Base-by-base conservation (phyloP, 2,797 vertebrate genomes). In the Ataeniobius toweri region DNA sequence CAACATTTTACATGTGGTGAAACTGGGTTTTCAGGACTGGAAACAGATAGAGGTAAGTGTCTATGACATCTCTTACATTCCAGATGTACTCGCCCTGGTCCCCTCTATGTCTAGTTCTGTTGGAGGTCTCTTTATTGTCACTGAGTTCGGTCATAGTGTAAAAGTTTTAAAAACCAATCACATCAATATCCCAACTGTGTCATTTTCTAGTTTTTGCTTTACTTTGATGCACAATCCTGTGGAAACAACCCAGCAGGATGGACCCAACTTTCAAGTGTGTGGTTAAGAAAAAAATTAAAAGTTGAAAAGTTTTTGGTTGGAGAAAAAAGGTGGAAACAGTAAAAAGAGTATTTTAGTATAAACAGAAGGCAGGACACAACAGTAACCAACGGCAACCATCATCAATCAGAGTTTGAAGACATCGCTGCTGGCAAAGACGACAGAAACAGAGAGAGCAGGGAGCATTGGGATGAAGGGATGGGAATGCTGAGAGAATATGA, bases 341-440 rank as follows among this genome's bases (percentile, higher is more conserved):
- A 67, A 71, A 77, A 53, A 75, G 68, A 79, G 86, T 85, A 90
- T 92, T 92, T 91, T 82, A 82, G 87, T 90, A 90, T 90, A 92
- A 94, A 91, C 89, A 88, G 90, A 92, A 94, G 93, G 90, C 92
- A 86, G 92, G 93, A 92, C 92, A 93, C 85, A 82, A 87, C 82
- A 79, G 80, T 91, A 90, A 93, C 93, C 90, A 80, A 89, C 76
- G 90, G 93, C 92, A 86, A 89, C 89, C 88, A 78, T 92, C 93
- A 94, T 94, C 93, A 93, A 93, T 94, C 91, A 94, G 90, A 86
- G 90, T 94, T 91, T 93, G 90, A 93, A 92, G 92, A 93, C 90
- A 91, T 93, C 85, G 91, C 93, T 94, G 90, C 83, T 92, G 93
- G 93, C 92, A 94, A 94, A 94, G 91, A 91, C 89, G 86, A 89